A percentile compares a stretch with the other conserved stretches of the same genome.
phyloP scores from a whole-genome alignment of 2,113 vertebrate genomes.

The Lophochroa leadbeateri region DNA sequence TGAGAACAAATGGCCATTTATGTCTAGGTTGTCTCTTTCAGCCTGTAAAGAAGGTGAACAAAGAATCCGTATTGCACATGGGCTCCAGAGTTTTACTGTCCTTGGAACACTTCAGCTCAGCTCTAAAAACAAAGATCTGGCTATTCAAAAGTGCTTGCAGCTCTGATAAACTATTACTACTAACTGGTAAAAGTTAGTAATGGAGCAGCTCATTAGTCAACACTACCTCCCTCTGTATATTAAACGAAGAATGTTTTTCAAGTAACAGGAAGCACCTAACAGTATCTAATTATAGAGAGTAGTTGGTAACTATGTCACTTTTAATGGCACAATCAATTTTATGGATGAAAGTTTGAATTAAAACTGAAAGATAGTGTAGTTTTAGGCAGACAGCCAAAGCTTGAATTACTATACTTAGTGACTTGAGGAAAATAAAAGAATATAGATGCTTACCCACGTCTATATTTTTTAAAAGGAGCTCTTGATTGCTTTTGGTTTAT shows the following conservation, averaged over 20 bases:
- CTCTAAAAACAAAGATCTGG: slow-evolving; percentile 53
- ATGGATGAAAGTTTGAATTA: slow-evolving; percentile 70
- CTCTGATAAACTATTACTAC: slow-evolving; percentile 61
- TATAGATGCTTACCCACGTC: background rate
- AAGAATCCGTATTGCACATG: background rate
- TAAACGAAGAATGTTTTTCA: slow-evolving; percentile 69
- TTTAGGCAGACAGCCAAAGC: slow-evolving; percentile 61
- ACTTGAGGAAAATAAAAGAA: background rate
- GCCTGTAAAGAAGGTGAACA: background rate
- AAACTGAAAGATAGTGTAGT: slow-evolving; percentile 67
- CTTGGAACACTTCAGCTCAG: slow-evolving; percentile 1
- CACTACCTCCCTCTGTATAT: slow-evolving; percentile 54
- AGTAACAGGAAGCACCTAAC: slow-evolving; percentile 65
- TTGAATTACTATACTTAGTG: slow-evolving; percentile 51
- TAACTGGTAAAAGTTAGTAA: slow-evolving; percentile 68
- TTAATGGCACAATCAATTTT: slow-evolving; percentile 73
- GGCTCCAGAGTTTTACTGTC: background rate
- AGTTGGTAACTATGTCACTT: slow-evolving; percentile 58
- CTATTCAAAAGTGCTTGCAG: slow-evolving; percentile 60
- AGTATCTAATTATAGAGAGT: slow-evolving; percentile 70
- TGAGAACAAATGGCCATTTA: slow-evolving; percentile 10
- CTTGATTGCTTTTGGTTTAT: slow-evolving; percentile 53
- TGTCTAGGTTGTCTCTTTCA: slow-evolving; percentile 42
- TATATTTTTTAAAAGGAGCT: slow-evolving; percentile 14
- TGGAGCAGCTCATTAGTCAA: slow-evolving; percentile 67